Percentiles rank a stretch among this genome's conserved stretches.
Conservation (phyloP, 2,113 vertebrate species). For the Amazona vittata region DNA sequence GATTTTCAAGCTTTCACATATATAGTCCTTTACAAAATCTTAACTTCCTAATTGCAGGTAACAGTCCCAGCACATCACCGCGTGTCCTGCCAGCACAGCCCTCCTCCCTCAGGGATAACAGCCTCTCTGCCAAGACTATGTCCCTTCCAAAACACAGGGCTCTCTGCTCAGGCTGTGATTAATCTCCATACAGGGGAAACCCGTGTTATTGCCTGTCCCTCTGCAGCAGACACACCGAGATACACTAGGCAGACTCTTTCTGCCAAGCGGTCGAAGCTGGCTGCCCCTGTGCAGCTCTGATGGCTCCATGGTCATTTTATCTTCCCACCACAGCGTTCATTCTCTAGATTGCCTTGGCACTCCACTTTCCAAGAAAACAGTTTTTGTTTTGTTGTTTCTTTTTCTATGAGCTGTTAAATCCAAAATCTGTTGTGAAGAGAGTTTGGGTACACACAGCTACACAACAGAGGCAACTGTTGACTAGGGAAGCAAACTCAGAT, state of each 20-base stretch:
- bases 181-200: background rate
- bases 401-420: background rate
- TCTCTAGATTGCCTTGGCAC: background rate
- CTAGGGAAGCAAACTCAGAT: background rate
- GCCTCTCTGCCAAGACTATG: fast-evolving
- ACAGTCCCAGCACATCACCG: background rate
- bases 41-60: background rate
- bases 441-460: background rate
- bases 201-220: no score
- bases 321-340: fast-evolving
- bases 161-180: background rate
- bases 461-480: background rate
- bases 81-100: fast-evolving
- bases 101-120: background rate
- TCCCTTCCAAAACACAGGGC: background rate
- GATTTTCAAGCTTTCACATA: background rate
- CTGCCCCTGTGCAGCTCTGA: background rate
- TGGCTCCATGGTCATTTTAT: background rate
- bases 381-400: background rate
- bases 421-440: background rate
- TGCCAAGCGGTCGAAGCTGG: background rate
- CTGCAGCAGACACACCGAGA: background rate
- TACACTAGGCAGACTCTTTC: background rate
- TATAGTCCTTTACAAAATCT: background rate
- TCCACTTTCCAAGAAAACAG: background rate